Percentiles rank a stretch among this genome's conserved stretches.
Conservation (phyloP, 23 tunicate genomes). For the Phallusia fumigata region DNA sequence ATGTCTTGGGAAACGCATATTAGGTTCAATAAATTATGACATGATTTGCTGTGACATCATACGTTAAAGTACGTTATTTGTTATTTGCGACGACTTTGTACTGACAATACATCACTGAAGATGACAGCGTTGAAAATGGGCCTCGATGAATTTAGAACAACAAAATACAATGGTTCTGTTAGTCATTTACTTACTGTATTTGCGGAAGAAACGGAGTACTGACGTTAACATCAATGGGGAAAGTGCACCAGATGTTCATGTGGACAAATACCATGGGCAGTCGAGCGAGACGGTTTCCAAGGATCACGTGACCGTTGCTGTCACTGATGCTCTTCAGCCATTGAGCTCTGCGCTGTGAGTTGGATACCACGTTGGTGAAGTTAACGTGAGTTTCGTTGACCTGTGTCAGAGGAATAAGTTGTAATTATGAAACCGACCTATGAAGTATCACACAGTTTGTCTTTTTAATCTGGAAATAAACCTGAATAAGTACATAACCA, state of each 20-base stretch:
- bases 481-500: no score
- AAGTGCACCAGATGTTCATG: conserved; percentile 69
- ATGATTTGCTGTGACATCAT: not conserved
- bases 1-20: no score
- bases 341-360: conserved; percentile 20
- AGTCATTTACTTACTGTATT: conserved; percentile 62
- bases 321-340: conserved; percentile 42
- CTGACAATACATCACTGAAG: no score
- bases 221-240: conserved; percentile 61
- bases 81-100: no score
- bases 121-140: no score
- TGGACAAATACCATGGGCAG: conserved; percentile 27
- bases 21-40: not conserved
- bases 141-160: no score
- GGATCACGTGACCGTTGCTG: conserved; percentile 38
- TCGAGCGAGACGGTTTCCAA: conserved; percentile 26
- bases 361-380: conserved; percentile 73
- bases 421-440: no score
- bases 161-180: no score
- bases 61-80: no score
- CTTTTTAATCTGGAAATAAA: no score
- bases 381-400: conserved; percentile 86
- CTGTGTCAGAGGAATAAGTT: conserved; percentile 39
- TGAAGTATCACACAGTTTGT: no score
- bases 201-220: conserved; percentile 67